These are phyloP conservation scores for Cephus pygmeus DNA, from an alignment of 2,888 invertebrate species.

Conservation along the genomic window DNA sequence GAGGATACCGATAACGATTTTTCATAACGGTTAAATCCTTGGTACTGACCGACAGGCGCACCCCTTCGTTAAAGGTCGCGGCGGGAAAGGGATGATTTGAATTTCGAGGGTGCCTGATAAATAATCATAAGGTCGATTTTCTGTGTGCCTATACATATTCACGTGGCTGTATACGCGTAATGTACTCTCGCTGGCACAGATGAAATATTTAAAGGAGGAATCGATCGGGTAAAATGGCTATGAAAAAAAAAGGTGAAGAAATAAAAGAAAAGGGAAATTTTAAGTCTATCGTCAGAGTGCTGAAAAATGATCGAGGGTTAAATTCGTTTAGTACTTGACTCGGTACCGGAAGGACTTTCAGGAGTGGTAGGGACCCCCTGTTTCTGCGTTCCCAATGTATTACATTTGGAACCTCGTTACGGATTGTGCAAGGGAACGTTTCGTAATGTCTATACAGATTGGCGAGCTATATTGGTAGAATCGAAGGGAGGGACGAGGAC, in stretches of 20 bases:
- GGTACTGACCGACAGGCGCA: background rate
- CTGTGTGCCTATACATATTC: background rate
- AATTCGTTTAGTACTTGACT: slow-evolving; percentile 5
- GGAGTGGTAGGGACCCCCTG: background rate
- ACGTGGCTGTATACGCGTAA: background rate
- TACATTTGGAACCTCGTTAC: slow-evolving; percentile 4
- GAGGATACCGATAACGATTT: background rate
- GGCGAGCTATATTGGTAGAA: background rate
- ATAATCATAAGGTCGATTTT: slow-evolving; percentile 54
- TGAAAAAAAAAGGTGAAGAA: background rate
- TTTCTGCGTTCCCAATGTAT: background rate
- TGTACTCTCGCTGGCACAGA: background rate
- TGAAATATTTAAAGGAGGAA: background rate
- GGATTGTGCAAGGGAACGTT: background rate
- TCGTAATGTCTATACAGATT: background rate
- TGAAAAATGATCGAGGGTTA: background rate
- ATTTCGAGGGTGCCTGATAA: slow-evolving; percentile 48
- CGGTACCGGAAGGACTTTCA: slow-evolving; percentile 1
- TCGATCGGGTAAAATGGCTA: background rate
- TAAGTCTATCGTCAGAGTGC: background rate
- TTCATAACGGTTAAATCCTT: background rate
- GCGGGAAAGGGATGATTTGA: slow-evolving; percentile 9
- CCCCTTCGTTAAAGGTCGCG: slow-evolving; percentile 11
- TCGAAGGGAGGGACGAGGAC: background rate
- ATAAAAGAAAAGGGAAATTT: background rate